Evolutionary conservation across 2,888 invertebrate genomes (phyloP).

Genomic region (Andricus quercusramuli): DNA sequence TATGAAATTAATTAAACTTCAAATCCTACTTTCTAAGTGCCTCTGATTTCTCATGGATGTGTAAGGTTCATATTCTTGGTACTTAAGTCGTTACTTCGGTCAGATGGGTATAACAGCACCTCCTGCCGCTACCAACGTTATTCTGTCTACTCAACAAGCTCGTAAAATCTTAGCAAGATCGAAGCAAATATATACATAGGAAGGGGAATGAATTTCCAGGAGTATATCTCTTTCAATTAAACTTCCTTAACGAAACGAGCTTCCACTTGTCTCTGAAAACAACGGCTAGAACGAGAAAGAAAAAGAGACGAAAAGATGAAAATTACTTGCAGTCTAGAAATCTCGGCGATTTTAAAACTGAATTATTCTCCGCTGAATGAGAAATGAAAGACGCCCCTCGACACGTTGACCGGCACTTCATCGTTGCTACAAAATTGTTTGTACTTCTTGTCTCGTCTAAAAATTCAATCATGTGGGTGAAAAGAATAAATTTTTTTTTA

Average conservation of each 20-base stretch:
- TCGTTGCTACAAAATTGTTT: neutral
- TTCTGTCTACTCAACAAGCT: conserved; percentile 21
- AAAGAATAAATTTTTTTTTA: neutral
- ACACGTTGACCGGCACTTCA: neutral
- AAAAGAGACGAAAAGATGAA: conserved; percentile 7
- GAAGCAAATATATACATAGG: conserved; percentile 25
- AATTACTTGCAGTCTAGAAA: conserved; percentile 13
- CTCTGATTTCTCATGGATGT: conserved; percentile 18
- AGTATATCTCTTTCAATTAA: conserved; percentile 29
- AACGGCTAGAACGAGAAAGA: neutral
- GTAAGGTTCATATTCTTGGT: conserved; percentile 12
- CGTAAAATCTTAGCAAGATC: conserved; percentile 29
- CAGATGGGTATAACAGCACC: neutral
- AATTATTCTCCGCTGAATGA: neutral
- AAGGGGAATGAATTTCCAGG: neutral
- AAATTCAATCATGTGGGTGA: neutral
- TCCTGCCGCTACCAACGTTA: conserved; percentile 8
- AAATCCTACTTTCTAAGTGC: neutral
- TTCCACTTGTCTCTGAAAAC: conserved; percentile 13
- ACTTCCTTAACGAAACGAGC: conserved; percentile 15
- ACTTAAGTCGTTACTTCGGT: conserved; percentile 30
- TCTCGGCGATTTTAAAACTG: neutral
- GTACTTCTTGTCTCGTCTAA: neutral
- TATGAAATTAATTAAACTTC: neutral
- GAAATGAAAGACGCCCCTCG: neutral